Base-by-base conservation (phyloP, 2,888 invertebrate genomes). In the Crematogaster levior region DNA sequence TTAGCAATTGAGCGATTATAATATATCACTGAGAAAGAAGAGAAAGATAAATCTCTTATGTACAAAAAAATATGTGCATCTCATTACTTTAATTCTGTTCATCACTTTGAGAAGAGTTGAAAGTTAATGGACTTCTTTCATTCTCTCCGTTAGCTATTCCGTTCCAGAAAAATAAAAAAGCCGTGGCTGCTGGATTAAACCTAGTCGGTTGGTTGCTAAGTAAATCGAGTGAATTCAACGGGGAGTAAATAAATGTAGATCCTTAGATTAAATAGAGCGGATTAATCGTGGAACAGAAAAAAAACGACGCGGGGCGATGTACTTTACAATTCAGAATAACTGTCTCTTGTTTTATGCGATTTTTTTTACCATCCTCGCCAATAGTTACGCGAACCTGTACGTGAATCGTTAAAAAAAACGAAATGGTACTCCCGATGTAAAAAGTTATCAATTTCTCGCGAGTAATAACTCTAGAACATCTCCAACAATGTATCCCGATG, bases 141-240 rank as follows among this genome's bases (percentile, higher is more conserved):
- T 56, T 74, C 12, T 12, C 30, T 34, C 51, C 27, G 18, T 21
- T 40, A 21, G 40, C 24, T 7, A 53, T n/a, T 56, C 46, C 21
- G 27, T n/a, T 30, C 5, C 12, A 24, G 48, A 37, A 63, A 24
- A 30, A 21, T 15, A 27, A 30, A 30, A 43, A 43, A 9, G 5
- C 4, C 24, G 18, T 12, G 24, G 10, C 56, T 43, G 43, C 34
- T 56, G 18, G 46, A 79, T 70, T 79, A 70, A 79, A 79, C 30
- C 15, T 30, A 56, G 30, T 79, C 70, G 40, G 40, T 56, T 5
- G 73, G 27, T 56, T 70, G 46, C 65, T 65, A 65, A 40, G 27
- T 53, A 75, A 65, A 75, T 77, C 77, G 77, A 68, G 56, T 58
- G 77, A 21, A 56, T 79, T 21, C 21, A 70, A 30, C 30, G 43